Evolutionary conservation across 2,113 vertebrate species (phyloP), one percentile per base, ranked within the genome.

Genomic region (Neogobius melanostomus): DNA sequence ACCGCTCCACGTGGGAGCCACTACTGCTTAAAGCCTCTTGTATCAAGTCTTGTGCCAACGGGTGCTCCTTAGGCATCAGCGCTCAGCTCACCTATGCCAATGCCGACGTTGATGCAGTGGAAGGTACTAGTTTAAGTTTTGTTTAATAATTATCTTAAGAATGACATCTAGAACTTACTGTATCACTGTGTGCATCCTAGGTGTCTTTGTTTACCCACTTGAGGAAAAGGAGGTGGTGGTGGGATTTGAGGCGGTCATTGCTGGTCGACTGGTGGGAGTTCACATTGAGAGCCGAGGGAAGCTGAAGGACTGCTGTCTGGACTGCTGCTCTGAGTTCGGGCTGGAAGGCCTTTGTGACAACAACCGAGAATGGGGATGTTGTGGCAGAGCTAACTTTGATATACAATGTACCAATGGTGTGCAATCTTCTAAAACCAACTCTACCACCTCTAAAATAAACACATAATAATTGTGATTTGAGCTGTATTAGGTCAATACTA

Each of bases 191-290:
- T 47, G 6, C 43, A 14, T 9, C 62, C 11, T 78, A 99, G 98
- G 96, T 36, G 84, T 99, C 74, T 99, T 99, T 86, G 90, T 99
- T 84, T 99, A 98, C 88, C 96, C 95, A 0, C 93, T 99, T 56
- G 94, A 94, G 7, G 96, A 99, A 80, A 95, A 92, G 0, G 98
- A 99, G 86, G 94, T 96, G 47, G 94, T 99, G 74, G 94, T 96
- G 0, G 88, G 93, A 67, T 99, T 98, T 5, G 95, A 99, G 87
- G 96, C 96, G 0, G 88, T 71, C 0, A 93, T 91, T 0, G 95
- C 96, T 17, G 92, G 94, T 64, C 88, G 91, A 50, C 83, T 92
- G 21, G 92, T 96, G 69, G 95, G 95, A 0, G 95, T 98, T 79
- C 94, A 97, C 84, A 83, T 98, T 7, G 94, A 96, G 91, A 96